Evolutionary conservation across 2,888 invertebrate genomes (phyloP), one percentile per base, ranked within the genome.

Genomic region (Leptothorax acervorum): DNA sequence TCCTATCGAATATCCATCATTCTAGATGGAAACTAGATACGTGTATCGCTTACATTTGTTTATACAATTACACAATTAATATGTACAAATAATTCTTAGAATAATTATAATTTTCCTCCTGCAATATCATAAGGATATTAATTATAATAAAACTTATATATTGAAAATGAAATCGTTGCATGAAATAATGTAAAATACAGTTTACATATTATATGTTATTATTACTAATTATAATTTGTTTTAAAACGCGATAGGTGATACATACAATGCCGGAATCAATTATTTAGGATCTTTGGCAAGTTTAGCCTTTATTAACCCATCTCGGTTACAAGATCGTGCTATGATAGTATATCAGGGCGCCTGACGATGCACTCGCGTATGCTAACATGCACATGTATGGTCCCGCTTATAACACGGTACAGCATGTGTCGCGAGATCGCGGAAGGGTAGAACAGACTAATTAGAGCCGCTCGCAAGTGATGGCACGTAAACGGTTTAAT

Each of bases 401-500:
- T 79, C 48, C 39, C 82, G 60, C 68, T 60, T 55, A 84, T 65
- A 84, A 71, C 6, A 48, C 23, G 57, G 12, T 31, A 12, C 68
- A 48, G 35, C 83, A 87, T 74, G 55, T 78, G 85, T 82, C 60
- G 73, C 55, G 28, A 35, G 18, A 4, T 18, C 11, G 23, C 18
- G 9, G 51, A 42, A n/a, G 28, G 28, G 42, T n/a, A 5, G 42
- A 31, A 6, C 5, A 60, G 48, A 68, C 68, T 87, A 87, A 87
- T 87, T 85, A 87, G 78, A 83, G 35, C 42, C 4, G 74, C 35
- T 68, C 60, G n/a, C 70, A 73, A 71, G 70, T 84, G 88, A 79
- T 82, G 88, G 74, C 62, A 60, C 71, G 63, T 74, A 74, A 57
- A 81, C 81, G 68, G 86, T 84, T 88, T 66, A 84, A 88, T 87